A percentile compares a stretch with the other conserved stretches of the same genome.
phyloP scores from a whole-genome alignment of 2,888 invertebrate species.

The Nemurella pictetii region DNA sequence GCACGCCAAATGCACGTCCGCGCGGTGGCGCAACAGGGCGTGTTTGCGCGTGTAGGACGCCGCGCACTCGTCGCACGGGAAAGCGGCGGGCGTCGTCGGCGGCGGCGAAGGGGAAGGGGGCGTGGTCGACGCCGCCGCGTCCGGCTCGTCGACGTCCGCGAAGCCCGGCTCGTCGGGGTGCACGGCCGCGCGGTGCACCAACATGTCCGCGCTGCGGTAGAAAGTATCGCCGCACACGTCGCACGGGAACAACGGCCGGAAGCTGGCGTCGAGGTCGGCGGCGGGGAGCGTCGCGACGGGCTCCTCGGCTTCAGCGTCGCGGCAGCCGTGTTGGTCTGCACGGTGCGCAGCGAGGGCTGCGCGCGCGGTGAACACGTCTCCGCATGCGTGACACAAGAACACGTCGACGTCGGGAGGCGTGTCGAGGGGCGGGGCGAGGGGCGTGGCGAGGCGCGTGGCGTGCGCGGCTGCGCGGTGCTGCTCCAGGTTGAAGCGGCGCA shows the following conservation, averaged over 20 bases:
- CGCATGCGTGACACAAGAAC: background rate
- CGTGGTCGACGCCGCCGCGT: background rate
- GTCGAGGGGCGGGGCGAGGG: background rate
- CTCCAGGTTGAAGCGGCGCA: background rate
- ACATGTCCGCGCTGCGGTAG: background rate
- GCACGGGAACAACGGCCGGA: constrained; percentile 52
- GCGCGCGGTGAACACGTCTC: background rate
- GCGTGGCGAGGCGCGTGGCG: background rate
- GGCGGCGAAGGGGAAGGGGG: background rate
- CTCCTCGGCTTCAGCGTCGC: background rate
- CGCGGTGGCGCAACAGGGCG: background rate
- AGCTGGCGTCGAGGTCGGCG: background rate
- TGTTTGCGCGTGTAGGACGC: background rate
- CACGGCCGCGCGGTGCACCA: background rate
- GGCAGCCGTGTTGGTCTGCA: background rate
- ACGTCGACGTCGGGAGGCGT: background rate
- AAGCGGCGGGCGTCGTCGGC: background rate
- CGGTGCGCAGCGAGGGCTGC: background rate
- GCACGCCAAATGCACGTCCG: background rate
- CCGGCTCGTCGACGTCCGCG: too few species aligned
- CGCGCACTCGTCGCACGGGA: background rate
- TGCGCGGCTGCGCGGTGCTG: background rate
- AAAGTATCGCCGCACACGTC: constrained; percentile 49
- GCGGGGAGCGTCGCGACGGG: background rate
- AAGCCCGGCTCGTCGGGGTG: too few species aligned